phyloP scores from a whole-genome alignment of 2,888 invertebrate genomes.

The Anaspis maculata region DNA sequence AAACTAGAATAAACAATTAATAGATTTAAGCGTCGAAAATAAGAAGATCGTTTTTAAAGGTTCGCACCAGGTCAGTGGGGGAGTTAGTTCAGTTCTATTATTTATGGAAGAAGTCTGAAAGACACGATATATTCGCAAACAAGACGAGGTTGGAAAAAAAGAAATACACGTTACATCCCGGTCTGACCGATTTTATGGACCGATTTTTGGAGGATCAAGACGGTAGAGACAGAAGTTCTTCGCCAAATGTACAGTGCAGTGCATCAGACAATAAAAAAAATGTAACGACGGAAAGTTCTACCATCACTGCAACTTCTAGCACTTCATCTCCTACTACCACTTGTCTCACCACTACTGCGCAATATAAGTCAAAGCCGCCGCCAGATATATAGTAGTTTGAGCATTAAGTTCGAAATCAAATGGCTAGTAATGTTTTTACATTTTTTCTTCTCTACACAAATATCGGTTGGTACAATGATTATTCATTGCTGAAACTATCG shows the following conservation, averaged over 20 bases:
- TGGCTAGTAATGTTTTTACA: too few species aligned
- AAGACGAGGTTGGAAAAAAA: conserved; percentile 85
- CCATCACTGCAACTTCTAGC: too few species aligned
- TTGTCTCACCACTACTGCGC: too few species aligned
- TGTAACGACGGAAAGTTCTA: conserved; percentile 12
- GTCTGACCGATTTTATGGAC: conserved; percentile 91
- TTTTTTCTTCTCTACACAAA: too few species aligned
- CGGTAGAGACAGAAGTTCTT: conserved; percentile 59
- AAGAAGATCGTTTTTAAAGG: conserved; percentile 46
- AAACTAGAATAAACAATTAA: too few species aligned
- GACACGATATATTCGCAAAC: conserved; percentile 88
- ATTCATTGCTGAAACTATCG: too few species aligned
- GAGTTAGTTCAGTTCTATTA: conserved; percentile 95
- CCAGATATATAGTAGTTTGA: conserved; percentile 25
- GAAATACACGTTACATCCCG: conserved; percentile 85
- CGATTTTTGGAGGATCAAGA: conserved; percentile 84
- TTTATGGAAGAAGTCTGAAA: conserved; percentile 97
- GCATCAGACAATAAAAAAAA: conserved; percentile 19
- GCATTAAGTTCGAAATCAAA: too few species aligned
- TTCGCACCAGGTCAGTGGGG: conserved; percentile 87
- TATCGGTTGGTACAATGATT: too few species aligned
- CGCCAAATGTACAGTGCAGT: conserved; percentile 54
- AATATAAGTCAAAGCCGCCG: conserved; percentile 21
- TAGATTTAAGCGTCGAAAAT: too few species aligned
- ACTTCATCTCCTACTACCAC: too few species aligned